Percentiles rank a stretch among this genome's conserved stretches.
Evolutionary conservation across 2,113 vertebrate genomes (phyloP).

Genomic region (Nymphicus hollandicus): DNA sequence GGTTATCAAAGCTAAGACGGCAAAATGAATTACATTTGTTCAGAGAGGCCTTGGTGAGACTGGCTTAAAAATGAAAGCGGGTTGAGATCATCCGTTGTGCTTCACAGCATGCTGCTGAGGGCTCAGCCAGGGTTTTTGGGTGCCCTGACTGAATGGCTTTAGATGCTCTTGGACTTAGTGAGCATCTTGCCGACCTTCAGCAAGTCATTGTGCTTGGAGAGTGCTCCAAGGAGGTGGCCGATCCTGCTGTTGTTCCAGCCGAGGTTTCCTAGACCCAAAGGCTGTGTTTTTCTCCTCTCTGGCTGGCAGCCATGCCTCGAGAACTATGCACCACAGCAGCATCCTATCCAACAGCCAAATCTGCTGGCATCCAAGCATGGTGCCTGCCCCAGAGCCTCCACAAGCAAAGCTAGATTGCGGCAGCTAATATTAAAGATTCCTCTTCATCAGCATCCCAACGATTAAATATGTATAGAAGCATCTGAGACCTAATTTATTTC

Average conservation of each 20-base stretch:
- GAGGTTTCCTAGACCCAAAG: background rate
- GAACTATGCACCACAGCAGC: background rate
- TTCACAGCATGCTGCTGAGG: background rate
- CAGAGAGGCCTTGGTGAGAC: background rate
- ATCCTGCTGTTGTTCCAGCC: rapidly evolving
- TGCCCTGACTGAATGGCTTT: background rate
- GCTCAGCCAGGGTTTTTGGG: background rate
- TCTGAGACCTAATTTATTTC: conserved; percentile 65
- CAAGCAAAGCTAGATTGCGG: background rate
- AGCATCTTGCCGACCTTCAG: background rate
- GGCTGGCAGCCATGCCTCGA: background rate
- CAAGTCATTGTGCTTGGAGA: rapidly evolving
- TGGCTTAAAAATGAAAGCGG: background rate
- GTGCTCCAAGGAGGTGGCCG: background rate
- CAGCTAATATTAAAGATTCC: conserved; percentile 35
- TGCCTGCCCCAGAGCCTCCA: background rate
- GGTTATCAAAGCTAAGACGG: background rate
- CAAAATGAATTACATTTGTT: background rate
- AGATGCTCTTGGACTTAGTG: background rate
- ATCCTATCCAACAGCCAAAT: background rate
- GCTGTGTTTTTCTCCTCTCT: background rate
- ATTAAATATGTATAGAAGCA: conserved; percentile 62
- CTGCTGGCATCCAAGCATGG: rapidly evolving
- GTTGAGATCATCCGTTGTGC: rapidly evolving
- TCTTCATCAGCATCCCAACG: conserved; percentile 44